A percentile compares a stretch with the other conserved stretches of the same genome.
phyloP scores from a whole-genome alignment of 2,113 vertebrate genomes.

The Condylura cristata region DNA sequence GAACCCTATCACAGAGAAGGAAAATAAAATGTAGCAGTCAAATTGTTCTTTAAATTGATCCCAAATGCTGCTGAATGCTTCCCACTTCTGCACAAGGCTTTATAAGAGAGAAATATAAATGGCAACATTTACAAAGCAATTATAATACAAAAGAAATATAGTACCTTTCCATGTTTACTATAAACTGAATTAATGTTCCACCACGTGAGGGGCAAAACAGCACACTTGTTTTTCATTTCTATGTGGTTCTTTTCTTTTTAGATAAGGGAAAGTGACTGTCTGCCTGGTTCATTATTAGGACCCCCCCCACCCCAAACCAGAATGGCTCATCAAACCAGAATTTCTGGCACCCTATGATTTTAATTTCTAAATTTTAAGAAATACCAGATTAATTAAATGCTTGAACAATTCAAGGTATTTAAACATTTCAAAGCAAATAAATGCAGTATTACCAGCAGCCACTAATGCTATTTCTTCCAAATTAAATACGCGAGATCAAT shows the following conservation, averaged over 20 bases:
- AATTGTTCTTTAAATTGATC: slow-evolving; percentile 1
- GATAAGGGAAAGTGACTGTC: background rate
- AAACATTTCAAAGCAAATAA: slow-evolving; percentile 7
- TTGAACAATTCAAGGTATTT: slow-evolving; percentile 27
- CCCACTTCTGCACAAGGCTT: background rate
- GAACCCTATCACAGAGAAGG: slow-evolving; percentile 88
- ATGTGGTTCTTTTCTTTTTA: background rate
- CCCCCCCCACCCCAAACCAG: background rate
- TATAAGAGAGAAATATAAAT: background rate
- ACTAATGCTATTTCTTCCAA: slow-evolving; percentile 42
- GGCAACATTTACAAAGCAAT: background rate
- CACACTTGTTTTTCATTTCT: slow-evolving; percentile 31
- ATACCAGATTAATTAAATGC: slow-evolving; percentile 24
- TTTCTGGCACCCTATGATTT: background rate
- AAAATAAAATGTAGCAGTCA: slow-evolving; percentile 56
- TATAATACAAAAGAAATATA: background rate
- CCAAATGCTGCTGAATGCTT: slow-evolving; percentile 32
- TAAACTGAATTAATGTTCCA: slow-evolving; percentile 11
- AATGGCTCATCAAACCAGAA: background rate
- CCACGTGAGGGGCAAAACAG: background rate
- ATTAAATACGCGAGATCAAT: slow-evolving; percentile 57
- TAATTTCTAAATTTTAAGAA: slow-evolving; percentile 35
- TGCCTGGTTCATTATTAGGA: background rate
- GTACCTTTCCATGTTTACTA: background rate
- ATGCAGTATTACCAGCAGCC: slow-evolving; percentile 49